phyloP scores from a whole-genome alignment of 2,888 invertebrate genomes.

The Encarsia formosa region DNA sequence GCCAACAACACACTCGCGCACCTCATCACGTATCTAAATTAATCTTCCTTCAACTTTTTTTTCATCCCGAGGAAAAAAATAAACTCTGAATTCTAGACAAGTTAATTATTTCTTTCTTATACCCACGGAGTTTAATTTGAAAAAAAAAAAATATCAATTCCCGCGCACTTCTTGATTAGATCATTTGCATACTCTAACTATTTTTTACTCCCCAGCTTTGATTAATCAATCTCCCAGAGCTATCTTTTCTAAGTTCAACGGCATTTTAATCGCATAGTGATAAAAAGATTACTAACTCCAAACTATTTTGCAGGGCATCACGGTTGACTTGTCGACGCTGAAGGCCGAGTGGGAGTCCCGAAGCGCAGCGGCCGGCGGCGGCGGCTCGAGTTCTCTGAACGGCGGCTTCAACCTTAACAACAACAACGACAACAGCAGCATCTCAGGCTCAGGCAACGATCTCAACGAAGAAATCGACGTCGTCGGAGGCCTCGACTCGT shows the following conservation, averaged over 20 bases:
- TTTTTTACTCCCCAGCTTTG: too few relatives aligned
- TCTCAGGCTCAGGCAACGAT: conserved; percentile 44
- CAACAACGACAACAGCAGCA: conserved; percentile 47
- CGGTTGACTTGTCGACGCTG: conserved; percentile 80
- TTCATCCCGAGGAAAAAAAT: background rate
- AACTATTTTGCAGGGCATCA: conserved; percentile 70
- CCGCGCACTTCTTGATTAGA: conserved; percentile 17
- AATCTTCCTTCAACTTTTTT: background rate
- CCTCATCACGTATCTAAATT: background rate
- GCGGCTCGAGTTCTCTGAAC: conserved; percentile 62
- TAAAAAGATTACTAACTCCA: too few relatives aligned
- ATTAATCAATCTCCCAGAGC: too few relatives aligned
- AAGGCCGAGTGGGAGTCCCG: conserved; percentile 79
- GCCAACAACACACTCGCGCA: background rate
- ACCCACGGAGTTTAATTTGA: background rate
- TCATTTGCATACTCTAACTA: conserved; percentile 28
- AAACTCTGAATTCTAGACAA: background rate
- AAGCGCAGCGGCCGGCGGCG: conserved; percentile 51
- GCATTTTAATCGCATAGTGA: too few relatives aligned
- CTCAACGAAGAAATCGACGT: conserved; percentile 67
- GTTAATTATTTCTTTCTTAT: background rate
- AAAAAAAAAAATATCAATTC: conserved; percentile 14
- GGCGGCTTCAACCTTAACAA: conserved; percentile 34
- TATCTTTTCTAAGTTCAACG: too few relatives aligned
- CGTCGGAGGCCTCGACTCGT: conserved; percentile 72